Evolutionary conservation across 2,888 invertebrate genomes (phyloP), one percentile per base, ranked within the genome.

Genomic region (Drosophila lutescens): DNA sequence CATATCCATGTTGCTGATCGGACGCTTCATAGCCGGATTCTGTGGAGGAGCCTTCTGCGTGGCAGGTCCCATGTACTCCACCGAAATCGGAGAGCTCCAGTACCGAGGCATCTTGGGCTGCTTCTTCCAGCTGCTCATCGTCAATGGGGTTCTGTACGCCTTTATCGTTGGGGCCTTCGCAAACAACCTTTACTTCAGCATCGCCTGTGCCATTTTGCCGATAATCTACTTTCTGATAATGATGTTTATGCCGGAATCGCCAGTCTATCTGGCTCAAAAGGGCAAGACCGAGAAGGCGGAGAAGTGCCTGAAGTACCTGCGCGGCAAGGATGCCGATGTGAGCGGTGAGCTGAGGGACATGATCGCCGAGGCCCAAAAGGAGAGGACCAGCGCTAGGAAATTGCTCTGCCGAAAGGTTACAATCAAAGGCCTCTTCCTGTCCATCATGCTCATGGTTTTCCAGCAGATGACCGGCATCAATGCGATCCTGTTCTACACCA

Each of bases 391-490:
- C 51, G 34, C 79, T 1, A 2, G 62, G 0, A 88, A 92, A 0
- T 93, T 94, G 0, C 93, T 95, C 15, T 93, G 92, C 0, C 93
- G 94, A 13, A 94, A 92, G 17, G 38, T 62, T 0, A 94, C 95
- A 0, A 89, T 94, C n/a, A 95, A 94, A 83, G 95, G 95, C 0
- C 91, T 96, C 0, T 56, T 95, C 1, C 95, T 96, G 55, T 94
- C 94, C 59, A 94, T 95, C 74, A 94, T 95, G 0, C 92, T 98
- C n/a, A 97, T 97, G 97, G 91, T 97, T 75, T 96, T 97, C 91
- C 98, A 98, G 89, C 97, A 98, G 89, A 92, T 97, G 32, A 95
- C 95, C 49, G 97, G 97, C 32, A 94, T 96, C 54, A 97, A 97
- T 87, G 96, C 96, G 0, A 95, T 97, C 1, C 95, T 97, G 60